Evolutionary conservation across 2,888 invertebrate genomes (phyloP).

Genomic region (Rambutsinella grinnellia): DNA sequence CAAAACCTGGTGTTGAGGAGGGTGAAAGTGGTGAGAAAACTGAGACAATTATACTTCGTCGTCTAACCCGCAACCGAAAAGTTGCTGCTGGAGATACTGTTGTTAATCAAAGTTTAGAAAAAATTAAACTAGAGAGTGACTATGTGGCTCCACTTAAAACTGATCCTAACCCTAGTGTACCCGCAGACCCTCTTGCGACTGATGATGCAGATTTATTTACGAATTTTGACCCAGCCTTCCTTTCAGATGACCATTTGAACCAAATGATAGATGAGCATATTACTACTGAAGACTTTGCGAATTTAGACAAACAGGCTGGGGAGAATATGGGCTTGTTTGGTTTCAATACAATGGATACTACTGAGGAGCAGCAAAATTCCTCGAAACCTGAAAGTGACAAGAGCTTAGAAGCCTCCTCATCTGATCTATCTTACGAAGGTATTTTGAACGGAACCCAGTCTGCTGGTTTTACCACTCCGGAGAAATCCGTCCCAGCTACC

Average conservation of each 20-base stretch:
- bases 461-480: not conserved
- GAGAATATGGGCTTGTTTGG: constrained; percentile 43
- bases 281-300: constrained; percentile 20
- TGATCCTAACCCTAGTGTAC: constrained; percentile 37
- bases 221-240: not conserved
- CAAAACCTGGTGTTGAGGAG: not conserved
- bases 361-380: constrained; percentile 3
- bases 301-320: constrained; percentile 29
- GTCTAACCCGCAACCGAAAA: not conserved
- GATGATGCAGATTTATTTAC: not conserved
- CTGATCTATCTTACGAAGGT: constrained; percentile 17
- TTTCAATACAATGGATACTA: constrained; percentile 32
- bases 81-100: constrained; percentile 17
- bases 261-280: constrained; percentile 39
- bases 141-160: constrained; percentile 4
- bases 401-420: not conserved
- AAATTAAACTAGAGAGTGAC: constrained; percentile 52
- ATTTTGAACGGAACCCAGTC: not conserved
- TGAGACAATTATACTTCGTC: constrained; percentile 8
- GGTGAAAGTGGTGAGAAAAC: not conserved
- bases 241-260: constrained; percentile 23
- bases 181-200: constrained; percentile 17
- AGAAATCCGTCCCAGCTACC: not conserved
- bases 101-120: constrained; percentile 38
- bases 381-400: constrained; percentile 16